A percentile compares a stretch with the other conserved stretches of the same genome.
These are phyloP conservation scores for Lamprologus lemairii DNA, from an alignment of 2,113 vertebrate genomes.

Conservation along the genomic window DNA sequence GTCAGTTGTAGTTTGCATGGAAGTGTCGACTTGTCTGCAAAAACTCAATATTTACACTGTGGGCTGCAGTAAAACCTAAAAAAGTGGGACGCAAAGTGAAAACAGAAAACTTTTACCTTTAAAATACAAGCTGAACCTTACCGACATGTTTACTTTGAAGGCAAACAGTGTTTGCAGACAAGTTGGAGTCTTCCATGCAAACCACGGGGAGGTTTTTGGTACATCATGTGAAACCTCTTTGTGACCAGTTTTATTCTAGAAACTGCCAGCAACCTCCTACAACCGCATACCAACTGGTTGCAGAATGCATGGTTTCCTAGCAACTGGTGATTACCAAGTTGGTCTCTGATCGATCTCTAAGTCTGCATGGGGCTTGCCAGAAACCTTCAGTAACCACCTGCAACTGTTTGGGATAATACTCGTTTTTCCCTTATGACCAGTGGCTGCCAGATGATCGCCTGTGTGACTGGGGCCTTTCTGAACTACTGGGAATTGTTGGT, in stretches of 20 bases:
- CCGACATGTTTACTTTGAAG: accelerated
- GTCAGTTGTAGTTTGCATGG: accelerated
- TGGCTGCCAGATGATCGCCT: too few relatives aligned
- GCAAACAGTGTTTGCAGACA: neutral
- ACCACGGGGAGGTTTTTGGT: accelerated
- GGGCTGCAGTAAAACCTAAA: neutral
- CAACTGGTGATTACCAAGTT: neutral
- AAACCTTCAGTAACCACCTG: neutral
- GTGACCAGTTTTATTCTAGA: neutral
- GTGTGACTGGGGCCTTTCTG: too few relatives aligned
- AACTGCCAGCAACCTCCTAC: neutral
- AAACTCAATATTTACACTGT: neutral
- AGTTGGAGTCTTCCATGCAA: neutral
- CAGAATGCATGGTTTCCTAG: neutral
- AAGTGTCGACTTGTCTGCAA: neutral
- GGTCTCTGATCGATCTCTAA: neutral
- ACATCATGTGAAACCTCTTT: neutral
- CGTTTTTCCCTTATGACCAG: accelerated
- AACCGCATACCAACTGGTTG: accelerated
- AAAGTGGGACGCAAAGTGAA: accelerated
- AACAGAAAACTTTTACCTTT: neutral
- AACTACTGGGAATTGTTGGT: too few relatives aligned
- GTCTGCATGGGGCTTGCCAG: neutral
- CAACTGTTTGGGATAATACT: neutral
- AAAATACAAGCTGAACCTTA: neutral